These are phyloP conservation scores for Lordiphosa stackelbergi DNA, from an alignment of 1,140 invertebrate species.

Conservation along the genomic window DNA sequence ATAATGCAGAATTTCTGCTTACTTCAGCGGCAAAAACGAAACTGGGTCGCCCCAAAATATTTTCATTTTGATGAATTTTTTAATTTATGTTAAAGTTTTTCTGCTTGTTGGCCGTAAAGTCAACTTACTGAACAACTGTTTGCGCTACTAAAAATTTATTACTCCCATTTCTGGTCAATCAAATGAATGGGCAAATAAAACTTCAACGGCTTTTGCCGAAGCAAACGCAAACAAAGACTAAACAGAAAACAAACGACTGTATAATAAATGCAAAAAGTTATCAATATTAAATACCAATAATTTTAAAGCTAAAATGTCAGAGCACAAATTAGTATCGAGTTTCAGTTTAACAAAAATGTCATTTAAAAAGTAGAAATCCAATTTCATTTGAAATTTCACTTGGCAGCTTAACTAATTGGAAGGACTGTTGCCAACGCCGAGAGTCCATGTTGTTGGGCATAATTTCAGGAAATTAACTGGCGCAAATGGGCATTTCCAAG, in stretches of 20 bases:
- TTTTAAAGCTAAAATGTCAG: constrained; percentile 45
- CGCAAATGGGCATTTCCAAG: too few species aligned
- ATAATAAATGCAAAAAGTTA: constrained; percentile 18
- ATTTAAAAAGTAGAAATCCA: background rate
- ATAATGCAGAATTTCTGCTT: too few species aligned
- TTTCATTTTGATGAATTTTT: constrained; percentile 14
- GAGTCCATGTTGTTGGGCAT: too few species aligned
- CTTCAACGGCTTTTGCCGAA: constrained; percentile 3
- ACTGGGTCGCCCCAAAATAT: background rate
- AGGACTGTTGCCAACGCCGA: too few species aligned
- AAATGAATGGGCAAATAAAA: constrained; percentile 33
- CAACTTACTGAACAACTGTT: background rate
- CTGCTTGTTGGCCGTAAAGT: constrained; percentile 1
- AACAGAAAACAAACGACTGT: constrained; percentile 11
- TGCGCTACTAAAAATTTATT: constrained; percentile 17
- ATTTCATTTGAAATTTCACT: too few species aligned
- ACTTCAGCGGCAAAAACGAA: too few species aligned
- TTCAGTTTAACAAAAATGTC: constrained; percentile 2
- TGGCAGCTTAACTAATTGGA: too few species aligned
- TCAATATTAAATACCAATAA: constrained; percentile 36
- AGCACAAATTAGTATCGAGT: constrained; percentile 28
- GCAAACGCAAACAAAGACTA: constrained; percentile 1
- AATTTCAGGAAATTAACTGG: too few species aligned
- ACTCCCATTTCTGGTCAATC: constrained; percentile 37
- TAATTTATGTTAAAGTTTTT: constrained; percentile 3